phyloP scores from a whole-genome alignment of 2,113 vertebrate genomes.

The Nerophis lumbriciformis region DNA sequence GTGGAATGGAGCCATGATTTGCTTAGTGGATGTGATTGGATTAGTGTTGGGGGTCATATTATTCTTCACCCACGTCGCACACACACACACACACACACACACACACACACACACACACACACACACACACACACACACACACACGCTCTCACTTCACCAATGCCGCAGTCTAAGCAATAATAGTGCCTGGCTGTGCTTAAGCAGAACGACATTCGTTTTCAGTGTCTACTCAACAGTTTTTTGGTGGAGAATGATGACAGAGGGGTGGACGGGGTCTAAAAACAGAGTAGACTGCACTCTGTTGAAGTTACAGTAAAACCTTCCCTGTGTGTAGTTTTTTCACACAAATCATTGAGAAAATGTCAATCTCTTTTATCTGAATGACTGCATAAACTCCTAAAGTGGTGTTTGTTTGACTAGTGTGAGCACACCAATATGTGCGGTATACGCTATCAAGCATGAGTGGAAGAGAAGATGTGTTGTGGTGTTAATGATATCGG shows the following conservation, averaged over 20 bases:
- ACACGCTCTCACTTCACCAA: conserved; percentile 20
- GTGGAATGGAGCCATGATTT: conserved; percentile 45
- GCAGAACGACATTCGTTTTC: conserved; percentile 13
- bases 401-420: too few relatives aligned
- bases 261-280: conserved; percentile 10
- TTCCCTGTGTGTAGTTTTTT: too few relatives aligned
- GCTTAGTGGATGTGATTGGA: conserved; percentile 60
- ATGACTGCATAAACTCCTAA: too few relatives aligned
- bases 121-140: conserved; percentile 16
- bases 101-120: conserved; percentile 11
- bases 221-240: conserved; percentile 23
- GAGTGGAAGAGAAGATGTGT: too few relatives aligned
- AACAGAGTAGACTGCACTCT: conserved; percentile 1
- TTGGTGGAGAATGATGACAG: conserved; percentile 11
- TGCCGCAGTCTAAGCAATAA: conserved; percentile 47
- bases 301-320: too few relatives aligned
- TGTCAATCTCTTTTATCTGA: too few relatives aligned
- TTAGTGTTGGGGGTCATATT: conserved; percentile 52
- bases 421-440: too few relatives aligned
- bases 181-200: conserved; percentile 31
- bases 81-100: too few relatives aligned
- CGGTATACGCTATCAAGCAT: too few relatives aligned
- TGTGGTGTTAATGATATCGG: too few relatives aligned
- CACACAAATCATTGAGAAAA: too few relatives aligned
- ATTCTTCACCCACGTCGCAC: conserved; percentile 48